Base-by-base conservation (phyloP, 2,113 vertebrate species). In the Lota lota region DNA sequence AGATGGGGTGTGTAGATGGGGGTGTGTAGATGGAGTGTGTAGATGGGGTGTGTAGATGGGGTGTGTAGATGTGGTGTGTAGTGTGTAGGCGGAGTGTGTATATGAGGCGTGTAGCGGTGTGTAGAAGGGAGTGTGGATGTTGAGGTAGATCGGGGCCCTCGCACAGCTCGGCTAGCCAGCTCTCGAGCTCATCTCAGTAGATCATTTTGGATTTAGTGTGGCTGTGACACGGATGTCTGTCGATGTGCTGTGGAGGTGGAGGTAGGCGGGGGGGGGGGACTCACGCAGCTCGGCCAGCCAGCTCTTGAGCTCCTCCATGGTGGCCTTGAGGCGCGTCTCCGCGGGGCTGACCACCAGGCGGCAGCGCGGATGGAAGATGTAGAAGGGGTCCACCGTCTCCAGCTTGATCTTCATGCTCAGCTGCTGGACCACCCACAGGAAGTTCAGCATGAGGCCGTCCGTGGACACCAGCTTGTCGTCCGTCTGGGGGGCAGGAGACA, bases 401-500 rank as follows among this genome's bases (percentile, higher is more conserved):
- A 99, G 89, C 87, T 98, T 99, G 70, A 99, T 99, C 90, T 98
- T 99, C 70, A 92, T 98, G 82, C 97, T 99, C 53, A 99, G 92
- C 66, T 99, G 97, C 89, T 99, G 97, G 40, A 99, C 93, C 63
- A 98, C 97, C 95, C 95, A 98, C 59, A 99, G 87, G 85, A 99
- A 98, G 88, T 98, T 99, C 75, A 99, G 93, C 97, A 99, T 99
- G 79, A 98, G 98, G 74, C 97, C 97, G 0, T 99, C 97, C 16
- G 97, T 96, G 0, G 96, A 98, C 60, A 99, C 97, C 86, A 98
- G 87, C 56, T 97, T 94, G 79, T 99, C 97, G 5, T 99, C 97
- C 1, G 97, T 95, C 97, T 99, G 85, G 11, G 20, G 83, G 65
- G 61, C n/a, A 1, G 74, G 24, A 4, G n/a, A 21, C n/a, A 24